Evolutionary conservation across 2,113 vertebrate genomes (phyloP).

Genomic region (Glaucidium brasilianum): DNA sequence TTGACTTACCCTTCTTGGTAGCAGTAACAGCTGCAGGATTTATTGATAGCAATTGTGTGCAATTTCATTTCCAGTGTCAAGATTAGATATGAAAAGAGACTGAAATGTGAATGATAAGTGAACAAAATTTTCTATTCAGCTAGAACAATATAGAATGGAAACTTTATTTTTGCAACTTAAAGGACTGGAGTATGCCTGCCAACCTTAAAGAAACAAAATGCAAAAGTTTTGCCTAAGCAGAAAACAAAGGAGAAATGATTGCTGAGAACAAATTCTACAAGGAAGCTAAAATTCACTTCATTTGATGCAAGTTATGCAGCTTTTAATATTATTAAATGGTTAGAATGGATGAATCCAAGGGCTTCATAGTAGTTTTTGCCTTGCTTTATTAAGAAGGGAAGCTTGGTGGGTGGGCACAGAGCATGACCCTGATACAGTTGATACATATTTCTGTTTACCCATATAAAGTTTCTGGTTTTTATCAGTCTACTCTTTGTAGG

Average conservation of each 20-base stretch:
- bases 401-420: background rate
- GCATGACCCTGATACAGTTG: accelerated
- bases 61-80: background rate
- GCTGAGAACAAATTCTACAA: background rate
- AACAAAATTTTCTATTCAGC: background rate
- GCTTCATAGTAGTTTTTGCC: background rate
- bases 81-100: background rate
- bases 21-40: background rate
- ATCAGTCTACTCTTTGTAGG: background rate
- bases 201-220: background rate
- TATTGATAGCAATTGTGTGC: background rate
- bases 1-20: background rate
- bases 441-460: background rate
- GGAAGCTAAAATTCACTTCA: background rate
- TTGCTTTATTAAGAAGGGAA: background rate
- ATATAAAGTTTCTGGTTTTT: background rate
- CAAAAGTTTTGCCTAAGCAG: background rate
- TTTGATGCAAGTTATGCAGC: background rate
- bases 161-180: background rate
- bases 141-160: background rate
- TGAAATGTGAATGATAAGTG: background rate
- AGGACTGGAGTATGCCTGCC: background rate
- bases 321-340: background rate
- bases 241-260: background rate
- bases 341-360: background rate